Evolutionary conservation across 2,797 vertebrate genomes (phyloP).

Genomic region (Brachyalestes nurse): DNA sequence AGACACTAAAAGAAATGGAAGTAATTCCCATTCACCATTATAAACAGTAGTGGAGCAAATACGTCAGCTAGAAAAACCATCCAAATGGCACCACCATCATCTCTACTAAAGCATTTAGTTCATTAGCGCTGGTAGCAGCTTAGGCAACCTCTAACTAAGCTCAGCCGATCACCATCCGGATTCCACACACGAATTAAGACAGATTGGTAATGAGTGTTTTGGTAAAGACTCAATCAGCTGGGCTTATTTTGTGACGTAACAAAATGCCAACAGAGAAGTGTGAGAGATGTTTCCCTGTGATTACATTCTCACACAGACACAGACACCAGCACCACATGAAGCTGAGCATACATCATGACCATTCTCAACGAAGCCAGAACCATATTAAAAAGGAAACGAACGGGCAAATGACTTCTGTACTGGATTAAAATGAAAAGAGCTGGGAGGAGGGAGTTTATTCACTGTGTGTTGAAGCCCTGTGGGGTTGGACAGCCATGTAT

Average conservation of each 20-base stretch:
- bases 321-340: neutral
- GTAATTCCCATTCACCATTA: neutral
- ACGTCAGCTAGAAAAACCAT: neutral
- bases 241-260: neutral
- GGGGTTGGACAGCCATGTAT: conserved; percentile 24
- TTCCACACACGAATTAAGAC: neutral
- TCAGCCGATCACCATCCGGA: neutral
- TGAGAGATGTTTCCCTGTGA: neutral
- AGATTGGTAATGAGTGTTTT: neutral
- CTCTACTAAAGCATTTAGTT: conserved; percentile 1
- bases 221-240: conserved; percentile 3
- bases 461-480: conserved; percentile 19
- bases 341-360: neutral
- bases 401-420: neutral
- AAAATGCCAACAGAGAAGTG: neutral
- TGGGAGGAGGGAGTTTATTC: neutral
- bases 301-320: neutral
- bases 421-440: conserved; percentile 22
- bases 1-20: too few species aligned
- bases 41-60: neutral
- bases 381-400: neutral
- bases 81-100: neutral
- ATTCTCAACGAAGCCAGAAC: neutral
- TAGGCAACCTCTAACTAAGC: neutral
- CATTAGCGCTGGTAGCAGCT: conserved; percentile 10